Base-by-base conservation (phyloP, 2,113 vertebrate genomes). In the Dermatemys mawii region DNA sequence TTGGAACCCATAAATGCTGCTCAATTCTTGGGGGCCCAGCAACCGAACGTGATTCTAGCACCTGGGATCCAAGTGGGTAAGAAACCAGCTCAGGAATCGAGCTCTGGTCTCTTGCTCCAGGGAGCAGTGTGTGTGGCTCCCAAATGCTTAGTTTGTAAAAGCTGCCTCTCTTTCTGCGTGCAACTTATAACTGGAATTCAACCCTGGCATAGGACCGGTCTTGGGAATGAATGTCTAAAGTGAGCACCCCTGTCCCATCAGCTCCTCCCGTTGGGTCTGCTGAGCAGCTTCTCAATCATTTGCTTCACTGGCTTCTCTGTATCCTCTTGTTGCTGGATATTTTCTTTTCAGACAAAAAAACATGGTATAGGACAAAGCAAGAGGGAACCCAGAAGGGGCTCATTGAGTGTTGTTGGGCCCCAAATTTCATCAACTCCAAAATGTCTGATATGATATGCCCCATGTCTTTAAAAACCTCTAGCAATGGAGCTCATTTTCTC, bases 401-500 rank as follows among this genome's bases (percentile, higher is more conserved):
- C 1, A 3, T 16, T 49, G n/a, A 9, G 49, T 26, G 14, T n/a
- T 41, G 29, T 63, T 32, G n/a, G 21, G 24, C 78, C 21, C 17
- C 60, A 55, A 27, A 67, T 24, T 5, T 0, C 44, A 1, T n/a
- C 24, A 41, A 14, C 49, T 16, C 4, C 2, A 26, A 53, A 35
- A 10, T n/a, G 13, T 21, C 57, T n/a, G 35, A 67, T 9, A 19
- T n/a, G 60, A n/a, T n/a, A n/a, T n/a, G n/a, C 17, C 35, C 60
- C 35, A 35, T 19, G 60, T 35, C 29, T 67, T n/a, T 67, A n/a
- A 67, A 67, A 67, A 67, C n/a, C 60, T n/a, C 8, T 67, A 67
- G 35, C 60, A 67, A 19, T 9, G n/a, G 32, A 67, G 35, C 35
- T n/a, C 35, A 67, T 67, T 60, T 32, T 57, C 10, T 63, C 57